Conservation (phyloP, 23 tunicate genomes). For the Trididemnum nubilum region DNA sequence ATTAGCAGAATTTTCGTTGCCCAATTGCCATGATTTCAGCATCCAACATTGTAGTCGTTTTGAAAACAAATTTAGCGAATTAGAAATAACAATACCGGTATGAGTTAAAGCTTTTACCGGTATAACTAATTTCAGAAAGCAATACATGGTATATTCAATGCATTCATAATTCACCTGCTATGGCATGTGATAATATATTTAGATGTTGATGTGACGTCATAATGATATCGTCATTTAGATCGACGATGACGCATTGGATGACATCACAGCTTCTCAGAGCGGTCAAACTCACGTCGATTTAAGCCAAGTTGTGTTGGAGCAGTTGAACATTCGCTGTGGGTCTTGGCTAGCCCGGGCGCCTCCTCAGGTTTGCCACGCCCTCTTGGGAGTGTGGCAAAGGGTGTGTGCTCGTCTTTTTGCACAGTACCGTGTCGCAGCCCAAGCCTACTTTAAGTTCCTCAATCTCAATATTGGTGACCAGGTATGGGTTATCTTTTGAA, state of each 20-base stretch:
- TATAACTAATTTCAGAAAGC: too few relatives aligned
- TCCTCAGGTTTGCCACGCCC: constrained; percentile 24
- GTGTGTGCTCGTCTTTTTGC: constrained; percentile 73
- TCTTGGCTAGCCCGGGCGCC: constrained; percentile 69
- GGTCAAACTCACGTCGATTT: constrained; percentile 32
- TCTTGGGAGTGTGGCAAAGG: constrained; percentile 71
- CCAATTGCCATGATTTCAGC: too few relatives aligned
- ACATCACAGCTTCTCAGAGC: constrained; percentile 40
- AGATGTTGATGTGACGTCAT: too few relatives aligned
- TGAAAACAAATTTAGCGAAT: too few relatives aligned
- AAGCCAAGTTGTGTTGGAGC: constrained; percentile 59
- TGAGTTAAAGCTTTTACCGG: too few relatives aligned
- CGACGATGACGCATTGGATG: constrained; percentile 58
- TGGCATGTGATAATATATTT: too few relatives aligned
- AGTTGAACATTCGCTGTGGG: constrained; percentile 53
- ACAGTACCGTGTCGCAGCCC: constrained; percentile 76
- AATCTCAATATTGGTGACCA: constrained; percentile 61
- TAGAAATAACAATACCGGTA: too few relatives aligned
- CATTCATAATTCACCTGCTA: too few relatives aligned
- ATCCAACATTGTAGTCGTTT: too few relatives aligned
- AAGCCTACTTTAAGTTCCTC: constrained; percentile 81
- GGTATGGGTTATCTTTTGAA: constrained; percentile 24
- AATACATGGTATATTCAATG: too few relatives aligned
- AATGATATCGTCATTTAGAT: constrained; percentile 29
- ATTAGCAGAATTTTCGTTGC: too few relatives aligned